Evolutionary conservation across 1,140 invertebrate genomes (phyloP).

Genomic region (Cardiocondyla obscurior): DNA sequence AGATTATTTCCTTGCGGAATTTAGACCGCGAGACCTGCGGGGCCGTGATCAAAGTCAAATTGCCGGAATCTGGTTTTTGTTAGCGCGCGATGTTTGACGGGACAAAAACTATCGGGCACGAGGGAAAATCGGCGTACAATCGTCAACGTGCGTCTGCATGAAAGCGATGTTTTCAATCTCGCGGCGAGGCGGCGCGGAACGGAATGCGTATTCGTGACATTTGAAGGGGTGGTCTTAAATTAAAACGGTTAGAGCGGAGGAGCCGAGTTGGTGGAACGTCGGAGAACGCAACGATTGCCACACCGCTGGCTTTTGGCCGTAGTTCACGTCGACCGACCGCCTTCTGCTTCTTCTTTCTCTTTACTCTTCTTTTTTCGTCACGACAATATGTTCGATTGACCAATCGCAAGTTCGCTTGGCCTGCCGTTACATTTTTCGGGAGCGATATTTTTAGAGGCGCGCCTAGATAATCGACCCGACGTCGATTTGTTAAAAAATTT

Average conservation of each 20-base stretch:
- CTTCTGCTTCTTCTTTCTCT: slow-evolving; percentile 2
- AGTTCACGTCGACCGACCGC: slow-evolving; percentile 28
- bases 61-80: slow-evolving; percentile 28
- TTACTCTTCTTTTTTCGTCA: neutral
- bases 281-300: slow-evolving; percentile 77
- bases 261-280: slow-evolving; percentile 71
- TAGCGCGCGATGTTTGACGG: neutral
- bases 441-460: slow-evolving; percentile 24
- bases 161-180: slow-evolving; percentile 72
- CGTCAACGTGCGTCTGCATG: neutral
- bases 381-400: slow-evolving; percentile 48
- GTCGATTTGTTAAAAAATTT: neutral
- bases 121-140: slow-evolving; percentile 5
- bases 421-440: neutral
- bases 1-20: neutral
- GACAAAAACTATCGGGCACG: neutral
- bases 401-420: slow-evolving; percentile 24
- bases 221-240: slow-evolving; percentile 81
- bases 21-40: neutral
- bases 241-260: slow-evolving; percentile 73
- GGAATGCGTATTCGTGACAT: slow-evolving; percentile 81
- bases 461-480: neutral
- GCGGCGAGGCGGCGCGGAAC: slow-evolving; percentile 68
- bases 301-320: slow-evolving; percentile 77
- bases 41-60: slow-evolving; percentile 20